Evolutionary conservation across 2,113 vertebrate species (phyloP), one percentile per base, ranked within the genome.

Genomic region (Vulpes ferrilata): DNA sequence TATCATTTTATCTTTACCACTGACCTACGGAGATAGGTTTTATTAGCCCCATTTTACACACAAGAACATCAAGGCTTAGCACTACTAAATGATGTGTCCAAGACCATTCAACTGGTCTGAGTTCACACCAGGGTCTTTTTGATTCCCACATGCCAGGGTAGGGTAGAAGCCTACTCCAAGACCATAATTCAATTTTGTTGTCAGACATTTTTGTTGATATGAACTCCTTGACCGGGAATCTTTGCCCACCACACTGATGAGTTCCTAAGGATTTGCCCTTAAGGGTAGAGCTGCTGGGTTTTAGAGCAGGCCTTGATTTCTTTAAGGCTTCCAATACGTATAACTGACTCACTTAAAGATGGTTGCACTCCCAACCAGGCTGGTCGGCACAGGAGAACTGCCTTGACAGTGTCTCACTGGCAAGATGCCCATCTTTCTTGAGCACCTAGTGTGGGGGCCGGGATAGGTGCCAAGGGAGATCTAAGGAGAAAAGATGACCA

Each of bases 211-310:
- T 59, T 81, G 13, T 94, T 92, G 85, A 79, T 60, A 51, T 13
- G n/a, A 71, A 76, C 81, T 71, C 67, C 78, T 65, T 94, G 64
- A 95, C 30, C 59, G 16, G 27, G 15, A 86, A 23, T 53, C 55
- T 94, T 69, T 85, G 53, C 62, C 62, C 11, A n/a, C 17, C 38
- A 57, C 60, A 48, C 25, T 65, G 38, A 22, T 78, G 62, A 57
- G 93, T 82, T 93, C 53, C 55, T 69, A 76, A 79, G 88, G n/a
- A 90, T 88, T 93, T 97, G 11, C 60, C 95, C 78, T n/a, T 59
- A 64, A 83, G 20, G 59, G 13, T 95, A 35, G 67, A 78, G 60
- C 80, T 90, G 25, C 76, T 89, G 51, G 35, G 43, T 86, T 67
- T 7, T 67, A 93, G 81, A 76, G 43, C n/a, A n/a, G 38, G n/a